Base-by-base conservation (phyloP, 2,888 invertebrate species). In the Reticulitermes lucifugus region DNA sequence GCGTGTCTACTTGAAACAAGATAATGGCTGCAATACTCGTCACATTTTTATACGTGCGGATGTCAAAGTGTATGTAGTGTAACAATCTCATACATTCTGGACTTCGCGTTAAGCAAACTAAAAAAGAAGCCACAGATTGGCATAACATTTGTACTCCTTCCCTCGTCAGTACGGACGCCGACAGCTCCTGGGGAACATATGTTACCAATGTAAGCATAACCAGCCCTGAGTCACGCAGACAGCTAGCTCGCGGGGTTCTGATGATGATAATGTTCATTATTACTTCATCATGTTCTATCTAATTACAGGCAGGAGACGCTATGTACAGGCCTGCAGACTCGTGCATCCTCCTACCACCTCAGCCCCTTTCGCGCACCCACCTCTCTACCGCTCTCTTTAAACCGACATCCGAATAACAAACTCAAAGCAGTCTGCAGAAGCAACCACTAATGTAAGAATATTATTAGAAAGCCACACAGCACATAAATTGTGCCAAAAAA, bases 401-500 rank as follows among this genome's bases (percentile, higher is more conserved):
- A 77, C 51, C 46, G 29, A 55, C 79, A 46, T 55, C 51, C 25
- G 9, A 51, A 71, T 55, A 46, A 77, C 51, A 79, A 79, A 60
- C 81, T 81, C 81, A 81, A 81, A 81, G 65, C n/a, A 79, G 70
- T 70, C 60, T 70, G 70, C 65, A 65, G 65, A 41, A 22, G 80
- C 35, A 35, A 51, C 59, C 55, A 41, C 41, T 80, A 80, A 80
- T 14, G 59, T 60, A 81, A 81, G 81, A 81, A 81, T 81, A 81
- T 81, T 81, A 81, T 81, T 81, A 81, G 70, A 81, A 81, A 81
- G 65, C 81, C 81, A 70, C 81, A 81, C 43, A 43, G 81, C 65
- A 70, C 81, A 81, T 81, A 81, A 81, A 81, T 81, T 81, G 81
- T n/a, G 65, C 70, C 46, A 81, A 65, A 81, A 65, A 81, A 81